Conservation (phyloP, 2,888 invertebrate species). For the Caenorhabditis sp. region DNA sequence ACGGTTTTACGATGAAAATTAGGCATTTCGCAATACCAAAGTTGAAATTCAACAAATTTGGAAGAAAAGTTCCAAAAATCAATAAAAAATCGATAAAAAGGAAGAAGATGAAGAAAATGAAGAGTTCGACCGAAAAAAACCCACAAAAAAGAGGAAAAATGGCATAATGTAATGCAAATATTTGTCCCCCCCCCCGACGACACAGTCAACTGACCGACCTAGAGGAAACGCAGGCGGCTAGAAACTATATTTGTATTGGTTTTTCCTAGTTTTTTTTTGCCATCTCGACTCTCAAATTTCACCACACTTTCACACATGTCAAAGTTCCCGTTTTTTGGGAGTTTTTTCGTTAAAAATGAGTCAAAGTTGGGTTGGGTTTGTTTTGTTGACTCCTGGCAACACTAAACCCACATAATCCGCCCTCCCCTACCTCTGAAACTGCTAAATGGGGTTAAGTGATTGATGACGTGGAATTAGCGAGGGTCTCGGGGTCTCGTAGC, state of each 20-base stretch:
- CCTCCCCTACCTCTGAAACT: too few species aligned
- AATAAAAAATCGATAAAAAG: neutral
- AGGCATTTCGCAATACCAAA: too few species aligned
- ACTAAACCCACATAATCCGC: neutral
- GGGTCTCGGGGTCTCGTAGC: neutral
- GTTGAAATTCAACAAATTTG: too few species aligned
- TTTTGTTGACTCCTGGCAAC: too few species aligned
- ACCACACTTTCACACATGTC: neutral
- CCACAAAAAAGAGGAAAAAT: neutral
- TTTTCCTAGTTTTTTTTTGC: neutral
- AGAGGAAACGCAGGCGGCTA: constrained; percentile 21
- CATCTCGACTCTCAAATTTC: neutral
- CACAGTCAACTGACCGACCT: constrained; percentile 37
- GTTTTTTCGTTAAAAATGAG: constrained; percentile 3
- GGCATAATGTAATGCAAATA: constrained; percentile 47
- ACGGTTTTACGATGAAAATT: too few species aligned
- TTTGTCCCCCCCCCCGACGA: neutral
- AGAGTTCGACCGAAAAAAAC: neutral
- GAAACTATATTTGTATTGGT: constrained; percentile 22
- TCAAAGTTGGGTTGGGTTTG: constrained; percentile 6
- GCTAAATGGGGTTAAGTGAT: constrained; percentile 2
- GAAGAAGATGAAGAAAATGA: neutral
- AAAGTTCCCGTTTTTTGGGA: neutral
- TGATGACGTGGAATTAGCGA: neutral
- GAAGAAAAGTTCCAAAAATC: neutral